These are phyloP conservation scores for Corythornis vintsioides DNA, from an alignment of 2,113 vertebrate species.

Conservation along the genomic window DNA sequence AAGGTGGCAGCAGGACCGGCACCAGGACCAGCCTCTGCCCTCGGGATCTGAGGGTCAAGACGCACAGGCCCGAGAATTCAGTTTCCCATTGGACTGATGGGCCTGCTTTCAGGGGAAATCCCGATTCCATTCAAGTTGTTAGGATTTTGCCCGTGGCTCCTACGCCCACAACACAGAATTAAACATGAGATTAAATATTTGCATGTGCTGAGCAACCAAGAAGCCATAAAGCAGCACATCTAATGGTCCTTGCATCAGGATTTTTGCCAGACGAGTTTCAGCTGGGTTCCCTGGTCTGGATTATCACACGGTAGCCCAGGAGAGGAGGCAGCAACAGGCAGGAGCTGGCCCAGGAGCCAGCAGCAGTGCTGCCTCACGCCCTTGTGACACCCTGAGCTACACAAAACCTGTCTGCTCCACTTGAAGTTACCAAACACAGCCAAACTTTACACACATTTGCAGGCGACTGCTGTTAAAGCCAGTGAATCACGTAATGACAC, in stretches of 20 bases:
- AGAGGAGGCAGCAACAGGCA: conserved; percentile 21
- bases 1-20: background rate
- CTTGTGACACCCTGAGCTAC: background rate
- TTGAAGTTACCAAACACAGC: background rate
- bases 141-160: conserved; percentile 51
- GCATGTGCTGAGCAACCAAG: conserved; percentile 66
- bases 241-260: conserved; percentile 37
- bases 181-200: conserved; percentile 65
- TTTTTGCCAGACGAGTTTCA: conserved; percentile 30
- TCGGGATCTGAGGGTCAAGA: background rate
- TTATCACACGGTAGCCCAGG: background rate
- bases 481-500: background rate
- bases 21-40: background rate
- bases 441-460: background rate
- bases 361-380: background rate
- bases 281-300: background rate
- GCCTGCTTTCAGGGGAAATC: conserved; percentile 57
- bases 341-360: background rate
- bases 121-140: conserved; percentile 32
- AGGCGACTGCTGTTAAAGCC: background rate
- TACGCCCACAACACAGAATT: conserved; percentile 52
- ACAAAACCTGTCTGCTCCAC: background rate
- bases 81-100: conserved; percentile 34
- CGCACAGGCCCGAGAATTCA: background rate
- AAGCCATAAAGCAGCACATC: conserved; percentile 32